A percentile compares a stretch with the other conserved stretches of the same genome.
These are phyloP conservation scores for Thrips palmi DNA, from an alignment of 1,140 invertebrate genomes.

Conservation along the genomic window DNA sequence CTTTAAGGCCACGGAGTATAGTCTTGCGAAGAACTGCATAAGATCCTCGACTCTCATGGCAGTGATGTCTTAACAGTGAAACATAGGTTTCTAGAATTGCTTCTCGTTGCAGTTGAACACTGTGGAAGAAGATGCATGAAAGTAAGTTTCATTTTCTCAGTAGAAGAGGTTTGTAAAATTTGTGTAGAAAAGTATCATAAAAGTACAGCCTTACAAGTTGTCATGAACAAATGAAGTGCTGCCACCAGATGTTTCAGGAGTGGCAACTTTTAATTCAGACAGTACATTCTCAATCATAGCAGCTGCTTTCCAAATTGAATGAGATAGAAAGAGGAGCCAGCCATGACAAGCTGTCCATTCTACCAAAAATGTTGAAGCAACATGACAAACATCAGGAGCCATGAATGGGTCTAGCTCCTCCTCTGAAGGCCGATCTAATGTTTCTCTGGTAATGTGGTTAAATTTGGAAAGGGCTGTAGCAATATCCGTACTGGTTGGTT, in stretches of 20 bases:
- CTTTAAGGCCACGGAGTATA: too few species aligned
- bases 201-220: too few species aligned
- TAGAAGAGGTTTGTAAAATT: too few species aligned
- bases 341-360: constrained; percentile 33
- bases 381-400: constrained; percentile 1
- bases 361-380: constrained; percentile 20
- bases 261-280: constrained; percentile 12
- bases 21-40: too few species aligned
- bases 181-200: too few species aligned
- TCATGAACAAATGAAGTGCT: too few species aligned
- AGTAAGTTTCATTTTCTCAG: too few species aligned
- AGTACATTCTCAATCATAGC: constrained; percentile 22
- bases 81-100: too few species aligned
- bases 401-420: constrained; percentile 2
- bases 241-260: constrained; percentile 3
- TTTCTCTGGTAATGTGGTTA: constrained; percentile 18
- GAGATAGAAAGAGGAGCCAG: constrained; percentile 27
- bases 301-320: constrained; percentile 19
- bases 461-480: constrained; percentile 17
- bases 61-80: too few species aligned
- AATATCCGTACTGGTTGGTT: neutral
- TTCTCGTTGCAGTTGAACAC: too few species aligned
- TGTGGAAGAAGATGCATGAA: too few species aligned
- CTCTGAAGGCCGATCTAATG: constrained; percentile 13
- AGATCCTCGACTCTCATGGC: too few species aligned